Evolutionary conservation across 1,140 invertebrate species (phyloP).

Genomic region (Zaprionus davidi): DNA sequence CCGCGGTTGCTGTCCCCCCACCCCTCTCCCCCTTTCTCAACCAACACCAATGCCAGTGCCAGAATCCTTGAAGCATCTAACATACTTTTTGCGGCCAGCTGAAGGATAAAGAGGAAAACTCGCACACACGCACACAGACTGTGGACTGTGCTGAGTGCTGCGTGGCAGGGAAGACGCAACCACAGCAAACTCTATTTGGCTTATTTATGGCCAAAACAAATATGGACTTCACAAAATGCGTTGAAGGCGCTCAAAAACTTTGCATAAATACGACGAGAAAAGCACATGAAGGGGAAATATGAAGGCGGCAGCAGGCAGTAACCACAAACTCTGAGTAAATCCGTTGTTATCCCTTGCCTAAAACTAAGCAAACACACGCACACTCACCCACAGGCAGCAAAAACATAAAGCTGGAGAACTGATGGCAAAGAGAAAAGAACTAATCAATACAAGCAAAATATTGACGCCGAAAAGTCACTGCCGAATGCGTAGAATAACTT

Average conservation of each 20-base stretch:
- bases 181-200: conserved; percentile 60
- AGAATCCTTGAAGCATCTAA: conserved; percentile 19
- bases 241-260: conserved; percentile 69
- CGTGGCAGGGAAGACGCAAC: conserved; percentile 31
- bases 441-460: conserved; percentile 80
- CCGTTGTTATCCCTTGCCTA: conserved; percentile 57
- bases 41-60: background rate
- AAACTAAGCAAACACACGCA: conserved; percentile 55
- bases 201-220: conserved; percentile 73
- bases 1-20: conserved; percentile 41
- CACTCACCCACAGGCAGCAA: conserved; percentile 47
- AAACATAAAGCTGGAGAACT: conserved; percentile 44
- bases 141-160: conserved; percentile 31
- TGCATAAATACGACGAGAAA: conserved; percentile 43
- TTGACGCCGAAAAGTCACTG: conserved; percentile 74
- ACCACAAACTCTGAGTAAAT: conserved; percentile 41
- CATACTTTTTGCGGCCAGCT: conserved; percentile 61
- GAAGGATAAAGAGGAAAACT: conserved; percentile 11
- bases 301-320: conserved; percentile 39
- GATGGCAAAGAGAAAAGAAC: conserved; percentile 23
- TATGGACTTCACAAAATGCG: conserved; percentile 60
- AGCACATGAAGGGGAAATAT: conserved; percentile 23
- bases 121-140: background rate
- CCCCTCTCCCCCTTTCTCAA: background rate
- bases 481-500: conserved; percentile 51